phyloP scores from a whole-genome alignment of 64 coral and sea anemone species.

The Montipora foliosa region DNA sequence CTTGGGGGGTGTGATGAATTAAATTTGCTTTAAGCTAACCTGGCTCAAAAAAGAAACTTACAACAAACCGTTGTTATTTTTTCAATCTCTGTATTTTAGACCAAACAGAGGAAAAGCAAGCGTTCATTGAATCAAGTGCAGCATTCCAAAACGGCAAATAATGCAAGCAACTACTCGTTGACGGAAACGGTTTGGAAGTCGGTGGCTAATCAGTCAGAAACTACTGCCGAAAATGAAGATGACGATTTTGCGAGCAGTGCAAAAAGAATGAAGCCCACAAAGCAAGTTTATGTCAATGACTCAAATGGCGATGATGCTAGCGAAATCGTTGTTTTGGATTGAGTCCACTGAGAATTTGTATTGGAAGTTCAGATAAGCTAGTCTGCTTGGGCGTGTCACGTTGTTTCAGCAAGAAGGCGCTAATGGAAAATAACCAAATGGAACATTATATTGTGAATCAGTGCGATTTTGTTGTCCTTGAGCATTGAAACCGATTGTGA shows the following conservation, averaged over 20 bases:
- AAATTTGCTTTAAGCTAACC: too few species aligned
- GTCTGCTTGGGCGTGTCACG: background rate
- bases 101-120: constrained; percentile 1
- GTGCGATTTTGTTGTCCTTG: background rate
- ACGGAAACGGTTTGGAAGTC: background rate
- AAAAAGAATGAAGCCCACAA: constrained; percentile 4
- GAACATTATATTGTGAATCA: background rate
- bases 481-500: too few species aligned
- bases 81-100: background rate
- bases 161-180: background rate
- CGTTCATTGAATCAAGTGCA: background rate
- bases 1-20: too few species aligned
- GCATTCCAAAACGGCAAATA: background rate
- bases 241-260: constrained; percentile 4
- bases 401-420: background rate
- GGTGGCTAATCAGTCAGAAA: constrained; percentile 4
- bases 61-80: background rate
- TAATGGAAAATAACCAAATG: background rate
- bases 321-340: constrained; percentile 16
- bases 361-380: background rate
- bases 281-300: background rate
- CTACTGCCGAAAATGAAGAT: background rate
- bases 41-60: too few species aligned
- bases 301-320: background rate
- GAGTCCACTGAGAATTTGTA: background rate